Base-by-base conservation (phyloP, 2,888 invertebrate genomes). In the Schizaphis graminum region DNA sequence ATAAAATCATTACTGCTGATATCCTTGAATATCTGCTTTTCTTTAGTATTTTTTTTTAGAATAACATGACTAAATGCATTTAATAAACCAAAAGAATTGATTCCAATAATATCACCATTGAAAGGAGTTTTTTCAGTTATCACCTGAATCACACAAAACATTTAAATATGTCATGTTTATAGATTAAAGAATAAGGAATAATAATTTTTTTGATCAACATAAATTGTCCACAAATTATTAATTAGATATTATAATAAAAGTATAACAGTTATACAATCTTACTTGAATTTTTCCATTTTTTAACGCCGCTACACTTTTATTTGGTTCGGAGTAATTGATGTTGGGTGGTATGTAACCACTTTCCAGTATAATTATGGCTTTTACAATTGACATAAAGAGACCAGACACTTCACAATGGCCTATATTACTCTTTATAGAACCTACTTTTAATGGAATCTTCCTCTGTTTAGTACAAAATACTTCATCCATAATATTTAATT, bases 361-460 rank as follows among this genome's bases (percentile, higher is more conserved):
- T 77, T 95, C 95, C 90, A 95, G 92, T 5, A 95, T 95, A 49
- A 95, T 94, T 49, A 95, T 88, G 1, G 95, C 96, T 95, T 97
- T 97, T 26, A 96, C 96, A 57, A 97, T 95, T 13, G 96, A 96
- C 87, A 96, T 96, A 49, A 97, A 95, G 57, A 96, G 95, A 16
- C 95, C 95, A 47, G 95, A 95, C 16, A 96, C 96, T 95, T 97
- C 97, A 2, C 97, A 96, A 95, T 97, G 97, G 3, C 97, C 97
- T 96, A 97, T 96, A 95, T 97, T 97, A 56, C 96, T 96, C 95
- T 97, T 97, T 57, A 97, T 96, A 0, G 97, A 97, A 13, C 97
- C 97, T 93, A 97, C 96, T 53, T 96, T 95, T 41, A 97, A 96
- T 8, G 97, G 96, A 0, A 84, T 84, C 3, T 94, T 94, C 35